These are phyloP conservation scores for Alaudala cheleensis DNA, from an alignment of 2,113 vertebrate species.

Conservation along the genomic window DNA sequence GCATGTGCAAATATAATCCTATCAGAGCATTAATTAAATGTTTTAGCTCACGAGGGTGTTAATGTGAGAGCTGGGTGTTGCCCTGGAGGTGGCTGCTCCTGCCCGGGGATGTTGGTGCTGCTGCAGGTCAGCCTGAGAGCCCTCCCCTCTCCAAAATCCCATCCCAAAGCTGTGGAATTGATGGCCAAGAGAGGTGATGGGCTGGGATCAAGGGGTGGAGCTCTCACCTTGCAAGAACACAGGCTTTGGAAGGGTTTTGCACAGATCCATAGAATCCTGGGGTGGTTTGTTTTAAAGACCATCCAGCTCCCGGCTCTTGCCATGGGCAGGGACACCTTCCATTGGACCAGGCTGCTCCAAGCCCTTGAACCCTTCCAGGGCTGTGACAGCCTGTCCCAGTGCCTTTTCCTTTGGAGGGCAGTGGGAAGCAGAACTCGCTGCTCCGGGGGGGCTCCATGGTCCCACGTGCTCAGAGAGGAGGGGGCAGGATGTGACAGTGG, in stretches of 20 bases:
- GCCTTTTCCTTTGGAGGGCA: not conserved
- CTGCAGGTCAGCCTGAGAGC: not conserved
- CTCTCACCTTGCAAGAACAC: not conserved
- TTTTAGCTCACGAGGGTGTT: not conserved
- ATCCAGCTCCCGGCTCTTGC: not conserved
- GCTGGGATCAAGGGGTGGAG: not conserved
- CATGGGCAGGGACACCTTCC: not conserved
- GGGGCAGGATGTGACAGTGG: not conserved
- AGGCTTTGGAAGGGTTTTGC: not conserved
- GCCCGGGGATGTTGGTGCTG: accelerated
- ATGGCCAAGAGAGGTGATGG: not conserved
- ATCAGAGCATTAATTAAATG: not conserved
- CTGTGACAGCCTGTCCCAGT: not conserved
- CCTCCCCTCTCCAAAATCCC: not conserved
- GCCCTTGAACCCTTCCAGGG: not conserved
- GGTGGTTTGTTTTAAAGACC: not conserved
- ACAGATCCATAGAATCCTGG: too few species aligned
- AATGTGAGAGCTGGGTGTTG: accelerated
- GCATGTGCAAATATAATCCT: not conserved
- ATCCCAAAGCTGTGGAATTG: accelerated
- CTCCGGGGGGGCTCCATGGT: accelerated
- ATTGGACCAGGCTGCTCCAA: not conserved
- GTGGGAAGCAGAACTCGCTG: not conserved
- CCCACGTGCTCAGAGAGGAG: not conserved
- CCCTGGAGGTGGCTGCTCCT: not conserved